Evolutionary conservation across 2,113 vertebrate species (phyloP), one percentile per base, ranked within the genome.

Genomic region (Burhinus oedicnemus): DNA sequence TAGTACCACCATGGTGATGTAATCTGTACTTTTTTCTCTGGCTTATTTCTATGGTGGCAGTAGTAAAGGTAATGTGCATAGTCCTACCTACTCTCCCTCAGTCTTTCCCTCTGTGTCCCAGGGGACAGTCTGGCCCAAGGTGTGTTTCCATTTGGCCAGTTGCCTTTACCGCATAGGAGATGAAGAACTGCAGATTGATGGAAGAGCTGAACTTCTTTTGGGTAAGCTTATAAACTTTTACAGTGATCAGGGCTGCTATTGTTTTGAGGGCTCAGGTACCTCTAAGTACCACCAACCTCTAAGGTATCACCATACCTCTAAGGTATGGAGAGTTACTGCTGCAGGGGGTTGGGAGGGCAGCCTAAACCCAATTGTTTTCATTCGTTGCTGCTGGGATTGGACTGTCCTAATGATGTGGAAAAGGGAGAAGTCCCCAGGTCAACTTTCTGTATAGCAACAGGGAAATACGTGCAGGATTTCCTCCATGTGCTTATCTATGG

Each of bases 381-480:
- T 80, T 82, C 40, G 8, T 8, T 82, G 2, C 36, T 76, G 17
- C 38, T 87, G 62, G 12, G 18, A 64, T 34, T 89, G 49, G 34
- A 40, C 44, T 72, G 21, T 54, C 21, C 19, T 61, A 68, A 65
- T 49, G 38, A 69, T 45, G 38, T 34, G 21, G 23, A 69, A 84
- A 66, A 78, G 10, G 42, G 12, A 78, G 25, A 90, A 89, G 76
- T 68, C 34, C 19, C 29, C 47, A 64, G 4, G 47, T n/a, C 61
- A 84, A 49, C 74, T 65, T 84, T 40, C 38, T 61, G 52, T 80
- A 44, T 49, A 65, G 70, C 15, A 84, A 69, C 8, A 76, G 49
- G 34, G 61, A 87, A 84, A 72, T 45, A 80, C 12, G 20, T 84
- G 54, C 54, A 89, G 65, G 74, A 79, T 92, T 94, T 95, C 57